Percentiles rank a stretch among this genome's conserved stretches.
Conservation (phyloP, 2,888 invertebrate species). For the Gryllus longicercus region DNA sequence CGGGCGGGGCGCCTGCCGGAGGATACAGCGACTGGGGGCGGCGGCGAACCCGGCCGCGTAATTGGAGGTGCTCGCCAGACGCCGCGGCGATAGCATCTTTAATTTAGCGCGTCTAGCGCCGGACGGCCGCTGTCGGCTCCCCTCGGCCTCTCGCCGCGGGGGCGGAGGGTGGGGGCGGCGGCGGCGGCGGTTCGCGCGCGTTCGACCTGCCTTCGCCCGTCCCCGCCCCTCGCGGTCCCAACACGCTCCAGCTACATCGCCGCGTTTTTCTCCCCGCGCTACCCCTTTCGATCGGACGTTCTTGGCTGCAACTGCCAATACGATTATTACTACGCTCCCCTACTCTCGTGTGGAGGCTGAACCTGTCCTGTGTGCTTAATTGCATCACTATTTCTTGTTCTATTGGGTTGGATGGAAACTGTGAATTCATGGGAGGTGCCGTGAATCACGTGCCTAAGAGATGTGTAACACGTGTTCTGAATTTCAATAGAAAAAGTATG, state of each 20-base stretch:
- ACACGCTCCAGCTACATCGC: background rate
- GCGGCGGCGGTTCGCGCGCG: too few species aligned
- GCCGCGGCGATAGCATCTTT: background rate
- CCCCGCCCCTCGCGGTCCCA: background rate
- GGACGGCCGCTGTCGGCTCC: slow-evolving; percentile 1
- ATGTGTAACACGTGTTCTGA: too few species aligned
- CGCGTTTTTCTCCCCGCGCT: background rate
- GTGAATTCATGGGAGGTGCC: too few species aligned
- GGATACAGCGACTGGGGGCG: background rate
- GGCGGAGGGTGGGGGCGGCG: too few species aligned
- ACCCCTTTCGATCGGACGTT: background rate
- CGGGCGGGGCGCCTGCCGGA: background rate
- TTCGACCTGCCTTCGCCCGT: background rate
- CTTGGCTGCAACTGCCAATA: background rate
- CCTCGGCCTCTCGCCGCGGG: background rate
- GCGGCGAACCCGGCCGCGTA: slow-evolving; percentile 17
- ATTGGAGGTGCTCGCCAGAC: background rate
- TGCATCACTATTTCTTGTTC: too few species aligned
- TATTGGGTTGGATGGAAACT: too few species aligned
- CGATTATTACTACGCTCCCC: too few species aligned
- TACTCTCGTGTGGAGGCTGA: too few species aligned
- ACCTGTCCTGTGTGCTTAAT: too few species aligned
- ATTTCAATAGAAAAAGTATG: too few species aligned
- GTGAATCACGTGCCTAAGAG: too few species aligned
- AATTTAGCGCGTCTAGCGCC: background rate